These are phyloP conservation scores for Argyrosomus japonicus DNA, from an alignment of 2,113 vertebrate species.

Conservation along the genomic window DNA sequence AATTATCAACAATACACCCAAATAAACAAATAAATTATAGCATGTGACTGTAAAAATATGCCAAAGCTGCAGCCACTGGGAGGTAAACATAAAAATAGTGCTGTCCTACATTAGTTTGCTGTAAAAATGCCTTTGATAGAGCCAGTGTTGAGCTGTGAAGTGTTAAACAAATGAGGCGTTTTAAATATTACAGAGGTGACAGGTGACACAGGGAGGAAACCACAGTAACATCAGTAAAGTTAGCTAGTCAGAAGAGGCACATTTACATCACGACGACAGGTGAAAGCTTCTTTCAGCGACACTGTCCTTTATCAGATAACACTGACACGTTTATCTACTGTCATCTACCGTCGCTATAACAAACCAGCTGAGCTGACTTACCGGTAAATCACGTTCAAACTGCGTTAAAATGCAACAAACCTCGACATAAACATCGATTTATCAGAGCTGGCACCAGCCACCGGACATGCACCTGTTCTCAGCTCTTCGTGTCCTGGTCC, in stretches of 20 bases:
- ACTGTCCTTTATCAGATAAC: background rate
- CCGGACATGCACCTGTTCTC: constrained; percentile 68
- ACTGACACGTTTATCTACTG: background rate
- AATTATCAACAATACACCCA: background rate
- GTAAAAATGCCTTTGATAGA: background rate
- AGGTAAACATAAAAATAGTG: constrained; percentile 15
- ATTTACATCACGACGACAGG: constrained; percentile 12
- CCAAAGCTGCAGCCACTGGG: background rate
- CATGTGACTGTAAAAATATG: background rate
- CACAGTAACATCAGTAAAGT: constrained; percentile 29
- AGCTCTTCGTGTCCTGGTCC: constrained; percentile 22
- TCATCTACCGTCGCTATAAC: background rate
- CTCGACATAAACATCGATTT: constrained; percentile 49
- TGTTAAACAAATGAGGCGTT: background rate
- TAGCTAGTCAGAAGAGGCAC: constrained; percentile 2
- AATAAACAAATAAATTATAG: background rate
- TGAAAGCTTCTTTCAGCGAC: background rate
- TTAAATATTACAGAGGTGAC: accelerated
- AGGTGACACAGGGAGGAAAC: background rate
- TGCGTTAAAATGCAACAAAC: constrained; percentile 16
- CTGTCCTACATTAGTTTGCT: background rate
- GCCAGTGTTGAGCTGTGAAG: background rate
- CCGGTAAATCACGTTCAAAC: background rate
- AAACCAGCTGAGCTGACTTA: background rate
- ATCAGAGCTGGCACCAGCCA: constrained; percentile 20